phyloP scores from a whole-genome alignment of 1,140 invertebrate species.

The Drosophila murphyi region DNA sequence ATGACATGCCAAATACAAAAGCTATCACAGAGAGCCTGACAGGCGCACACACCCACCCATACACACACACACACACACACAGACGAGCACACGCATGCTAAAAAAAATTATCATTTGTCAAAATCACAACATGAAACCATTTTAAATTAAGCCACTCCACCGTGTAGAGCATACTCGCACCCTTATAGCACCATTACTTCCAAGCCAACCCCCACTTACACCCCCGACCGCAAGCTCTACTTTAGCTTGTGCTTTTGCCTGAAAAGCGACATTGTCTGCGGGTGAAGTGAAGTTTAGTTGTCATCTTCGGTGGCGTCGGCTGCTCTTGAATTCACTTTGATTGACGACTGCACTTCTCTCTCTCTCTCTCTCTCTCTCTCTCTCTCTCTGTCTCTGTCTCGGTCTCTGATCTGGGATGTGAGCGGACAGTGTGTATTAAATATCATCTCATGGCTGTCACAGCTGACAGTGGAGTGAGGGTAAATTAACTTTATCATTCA shows the following conservation, averaged over 20 bases:
- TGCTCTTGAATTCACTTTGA: conserved; percentile 75
- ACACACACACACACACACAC: conserved; percentile 3
- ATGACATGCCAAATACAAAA: conserved; percentile 73
- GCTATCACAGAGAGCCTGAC: conserved; percentile 52
- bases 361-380: neutral
- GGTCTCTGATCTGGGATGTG: neutral
- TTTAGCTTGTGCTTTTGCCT: conserved; percentile 58
- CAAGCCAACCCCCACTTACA: neutral
- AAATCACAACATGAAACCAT: conserved; percentile 80
- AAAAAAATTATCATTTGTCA: conserved; percentile 80
- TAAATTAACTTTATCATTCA: conserved; percentile 48
- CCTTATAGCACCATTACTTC: neutral
- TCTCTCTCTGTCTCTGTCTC: neutral
- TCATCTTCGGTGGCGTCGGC: conserved; percentile 60
- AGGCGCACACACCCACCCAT: conserved; percentile 35
- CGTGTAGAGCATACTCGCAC: conserved; percentile 14
- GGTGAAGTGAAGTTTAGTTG: conserved; percentile 75
- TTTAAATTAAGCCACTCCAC: conserved; percentile 79
- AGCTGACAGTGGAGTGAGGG: conserved; percentile 5
- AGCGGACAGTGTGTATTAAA: conserved; percentile 19
- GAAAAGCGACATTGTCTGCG: conserved; percentile 69
- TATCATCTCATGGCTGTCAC: conserved; percentile 27
- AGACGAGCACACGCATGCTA: conserved; percentile 31
- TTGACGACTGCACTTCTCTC: conserved; percentile 58
- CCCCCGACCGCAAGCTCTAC: neutral